A percentile compares a stretch with the other conserved stretches of the same genome.
These are phyloP conservation scores for Empis stercorea DNA, from an alignment of 2,888 invertebrate genomes.

Conservation along the genomic window DNA sequence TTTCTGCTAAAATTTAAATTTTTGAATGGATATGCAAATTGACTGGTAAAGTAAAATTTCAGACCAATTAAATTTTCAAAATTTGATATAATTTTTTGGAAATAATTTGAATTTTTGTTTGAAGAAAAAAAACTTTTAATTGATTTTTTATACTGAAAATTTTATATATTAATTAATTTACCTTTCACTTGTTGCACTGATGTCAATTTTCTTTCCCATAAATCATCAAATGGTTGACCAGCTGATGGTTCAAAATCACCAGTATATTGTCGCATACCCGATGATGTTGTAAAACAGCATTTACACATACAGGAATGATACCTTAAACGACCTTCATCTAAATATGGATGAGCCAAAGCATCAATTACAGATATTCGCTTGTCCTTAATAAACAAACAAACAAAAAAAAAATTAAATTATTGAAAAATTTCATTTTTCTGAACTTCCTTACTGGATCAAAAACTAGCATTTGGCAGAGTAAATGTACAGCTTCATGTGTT, in stretches of 20 bases:
- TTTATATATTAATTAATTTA: conserved; percentile 37
- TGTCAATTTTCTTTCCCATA: conserved; percentile 91
- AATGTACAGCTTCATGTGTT: conserved; percentile 95
- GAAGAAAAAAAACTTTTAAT: too few species aligned
- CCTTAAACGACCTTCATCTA: conserved; percentile 93
- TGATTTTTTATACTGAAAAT: too few species aligned
- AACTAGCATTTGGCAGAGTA: conserved; percentile 92
- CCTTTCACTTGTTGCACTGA: conserved; percentile 92
- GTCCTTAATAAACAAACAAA: conserved; percentile 43
- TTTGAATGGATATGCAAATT: too few species aligned
- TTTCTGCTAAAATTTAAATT: too few species aligned
- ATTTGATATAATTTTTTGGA: too few species aligned
- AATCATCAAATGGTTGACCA: conserved; percentile 83
- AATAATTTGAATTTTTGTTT: too few species aligned
- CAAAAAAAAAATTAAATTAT: background rate
- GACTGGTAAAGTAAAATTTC: too few species aligned
- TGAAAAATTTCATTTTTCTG: too few species aligned
- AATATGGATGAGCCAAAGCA: conserved; percentile 91
- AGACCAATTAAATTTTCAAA: too few species aligned
- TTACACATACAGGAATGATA: conserved; percentile 99
- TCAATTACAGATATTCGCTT: conserved; percentile 91
- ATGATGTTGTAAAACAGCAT: conserved; percentile 78
- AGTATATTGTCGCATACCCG: conserved; percentile 71
- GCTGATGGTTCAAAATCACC: conserved; percentile 93
- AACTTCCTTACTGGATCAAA: conserved; percentile 97